Evolutionary conservation across 2,113 vertebrate species (phyloP).

Genomic region (Archilochus colubris): DNA sequence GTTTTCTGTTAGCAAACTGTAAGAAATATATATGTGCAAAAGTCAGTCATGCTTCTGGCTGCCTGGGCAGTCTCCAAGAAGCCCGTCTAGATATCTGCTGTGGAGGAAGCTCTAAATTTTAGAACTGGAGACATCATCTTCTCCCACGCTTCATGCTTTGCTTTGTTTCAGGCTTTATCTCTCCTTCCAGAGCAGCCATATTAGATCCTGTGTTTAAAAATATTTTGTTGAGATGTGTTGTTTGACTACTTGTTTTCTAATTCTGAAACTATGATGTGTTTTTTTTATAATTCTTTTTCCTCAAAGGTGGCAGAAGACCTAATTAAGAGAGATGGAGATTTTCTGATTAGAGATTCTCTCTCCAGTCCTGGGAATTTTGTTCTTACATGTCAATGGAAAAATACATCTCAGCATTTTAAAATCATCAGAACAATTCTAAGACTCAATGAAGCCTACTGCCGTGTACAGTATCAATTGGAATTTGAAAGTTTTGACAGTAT

Average conservation of each 20-base stretch:
- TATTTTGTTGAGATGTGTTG: background rate
- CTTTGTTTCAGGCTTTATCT: background rate
- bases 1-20: background rate
- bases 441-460: constrained; percentile 91
- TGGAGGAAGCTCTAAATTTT: background rate
- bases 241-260: background rate
- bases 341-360: constrained; percentile 93
- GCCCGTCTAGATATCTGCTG: background rate
- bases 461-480: constrained; percentile 92
- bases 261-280: background rate
- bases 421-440: constrained; percentile 88
- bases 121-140: background rate
- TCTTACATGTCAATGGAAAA: constrained; percentile 95
- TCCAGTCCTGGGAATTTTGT: constrained; percentile 95
- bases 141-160: background rate
- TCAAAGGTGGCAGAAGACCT: constrained; percentile 89
- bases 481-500: constrained; percentile 92
- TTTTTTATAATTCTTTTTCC: constrained; percentile 26
- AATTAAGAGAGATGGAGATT: constrained; percentile 93
- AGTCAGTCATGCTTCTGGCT: background rate
- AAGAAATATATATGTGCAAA: background rate
- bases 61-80: background rate
- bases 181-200: background rate
- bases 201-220: background rate
- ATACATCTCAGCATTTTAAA: constrained; percentile 94